Percentiles rank a stretch among this genome's conserved stretches.
Conservation (phyloP, 2,888 invertebrate species). For the Caenorhabditis sp. region DNA sequence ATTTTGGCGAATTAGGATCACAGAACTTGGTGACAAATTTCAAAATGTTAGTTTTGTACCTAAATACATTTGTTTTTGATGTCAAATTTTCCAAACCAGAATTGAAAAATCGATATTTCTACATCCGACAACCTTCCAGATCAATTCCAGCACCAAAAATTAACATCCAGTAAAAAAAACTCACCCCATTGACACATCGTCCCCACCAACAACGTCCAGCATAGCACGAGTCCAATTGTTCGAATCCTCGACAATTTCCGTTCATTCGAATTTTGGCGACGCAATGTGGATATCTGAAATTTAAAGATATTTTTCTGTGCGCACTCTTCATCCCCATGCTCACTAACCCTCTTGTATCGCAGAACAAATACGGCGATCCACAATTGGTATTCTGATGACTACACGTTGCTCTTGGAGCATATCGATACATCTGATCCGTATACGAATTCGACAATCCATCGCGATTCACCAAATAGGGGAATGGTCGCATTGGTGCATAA, state of each 20-base stretch:
- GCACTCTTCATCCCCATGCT: neutral
- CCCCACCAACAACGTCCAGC: slow-evolving; percentile 67
- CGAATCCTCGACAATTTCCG: slow-evolving; percentile 66
- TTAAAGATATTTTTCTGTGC: neutral
- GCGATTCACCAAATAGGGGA: slow-evolving; percentile 63
- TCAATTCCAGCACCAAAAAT: too few species aligned
- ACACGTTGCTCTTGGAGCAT: slow-evolving; percentile 68
- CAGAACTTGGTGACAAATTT: too few species aligned
- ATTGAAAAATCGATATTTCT: too few species aligned
- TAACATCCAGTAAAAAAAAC: too few species aligned
- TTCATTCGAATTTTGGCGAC: slow-evolving; percentile 67
- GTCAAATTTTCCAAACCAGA: neutral
- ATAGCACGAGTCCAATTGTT: slow-evolving; percentile 65
- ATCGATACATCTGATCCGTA: slow-evolving; percentile 70
- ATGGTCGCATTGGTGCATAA: slow-evolving; percentile 68
- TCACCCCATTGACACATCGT: slow-evolving; percentile 58
- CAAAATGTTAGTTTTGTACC: too few species aligned
- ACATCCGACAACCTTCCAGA: too few species aligned
- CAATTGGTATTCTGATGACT: slow-evolving; percentile 61
- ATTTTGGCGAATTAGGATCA: too few species aligned
- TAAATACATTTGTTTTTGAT: too few species aligned
- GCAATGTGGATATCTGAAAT: slow-evolving; percentile 61
- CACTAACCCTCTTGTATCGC: slow-evolving; percentile 60
- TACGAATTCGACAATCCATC: slow-evolving; percentile 70
- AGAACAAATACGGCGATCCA: slow-evolving; percentile 69